Base-by-base conservation (phyloP, 2,797 vertebrate species). In the Anableps anableps region DNA sequence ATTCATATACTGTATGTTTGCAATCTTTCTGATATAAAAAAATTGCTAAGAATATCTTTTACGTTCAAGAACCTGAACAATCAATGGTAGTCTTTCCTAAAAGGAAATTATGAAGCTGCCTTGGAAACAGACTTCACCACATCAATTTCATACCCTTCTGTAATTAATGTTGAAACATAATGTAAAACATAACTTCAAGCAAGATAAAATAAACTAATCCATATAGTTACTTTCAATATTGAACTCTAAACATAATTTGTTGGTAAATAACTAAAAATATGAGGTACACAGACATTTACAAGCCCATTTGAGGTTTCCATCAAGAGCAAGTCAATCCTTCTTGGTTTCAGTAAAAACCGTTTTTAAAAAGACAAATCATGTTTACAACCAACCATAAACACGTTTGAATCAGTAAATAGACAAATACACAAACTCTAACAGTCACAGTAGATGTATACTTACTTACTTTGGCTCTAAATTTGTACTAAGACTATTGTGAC, bases 151-250 rank as follows among this genome's bases (percentile, higher is more conserved):
- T 19, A 21, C n/a, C 8, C 48, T 2, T 31, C 19, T 29, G 16
- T 50, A 17, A 43, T 29, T n/a, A 51, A 4, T 19, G 2, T 77
- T 17, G 50, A 26, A 41, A 50, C 11, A 29, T 17, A 66, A 16
- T 5, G 17, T 51, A 19, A 70, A 21, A 51, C 31, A 16, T 23
- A 1, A 17, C 21, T 71, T 62, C 43, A 82, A 68, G 80, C 21
- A 78, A 74, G 55, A 41, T 36, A 50, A 74, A 74, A 55, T 74
- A 26, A 51, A 38, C 38, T 71, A 41, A 29, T 17, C 3, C n/a
- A 29, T 38, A 74, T 13, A 55, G 36, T 10, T 21, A 41, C 51
- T 50, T 38, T 53, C 51, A 74, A 38, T 48, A 48, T 73, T 34
- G 19, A 34, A 19, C 29, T 73, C 17, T 73, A 23, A 74, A 53